Base-by-base conservation (phyloP, 1,140 invertebrate species). In the Drosophila pseudoananassae region DNA sequence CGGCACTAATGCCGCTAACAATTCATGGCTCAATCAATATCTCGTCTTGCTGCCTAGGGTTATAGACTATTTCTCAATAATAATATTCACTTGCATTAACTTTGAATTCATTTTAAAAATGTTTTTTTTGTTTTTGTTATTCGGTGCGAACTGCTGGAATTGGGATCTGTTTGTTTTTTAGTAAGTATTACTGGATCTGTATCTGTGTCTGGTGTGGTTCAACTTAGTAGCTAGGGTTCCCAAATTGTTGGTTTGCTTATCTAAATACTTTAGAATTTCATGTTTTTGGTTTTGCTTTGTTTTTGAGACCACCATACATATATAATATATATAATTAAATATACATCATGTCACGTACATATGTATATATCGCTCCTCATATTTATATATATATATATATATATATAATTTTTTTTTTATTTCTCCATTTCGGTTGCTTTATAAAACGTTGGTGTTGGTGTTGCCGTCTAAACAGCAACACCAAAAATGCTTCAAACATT, bases 401-500 rank as follows among this genome's bases (percentile, higher is more conserved):
- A 43, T 79, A 74, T 71, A 58, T 54, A 14, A 56, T 47, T 56
- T 57, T 65, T 70, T 66, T 66, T 45, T 65, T 70, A 52, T 58
- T 61, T 80, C 15, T 47, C 17, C 64, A 45, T 57, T 58, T 52
- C 60, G 58, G 59, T 64, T 82, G 69, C 53, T 77, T 76, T 78
- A 83, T 88, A 85, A 85, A 85, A 85, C 71, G 55, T 75, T 89
- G 74, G 69, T 89, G 79, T 90, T 84, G 76, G 74, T 75, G 85
- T 47, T 66, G 66, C 70, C 73, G 53, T 89, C 77, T 89, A 90
- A 84, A 77, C 53, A 87, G 54, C 66, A 53, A 45, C 85, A 85
- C 80, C 85, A 89, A 89, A 89, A 89, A 90, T 89, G 76, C 80
- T 90, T 89, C 46, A 75, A 87, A 88, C 79, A 84, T 89, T 89